A percentile compares a stretch with the other conserved stretches of the same genome.
Conservation (phyloP, 2,797 vertebrate genomes). For the Chloroceryle amazona region DNA sequence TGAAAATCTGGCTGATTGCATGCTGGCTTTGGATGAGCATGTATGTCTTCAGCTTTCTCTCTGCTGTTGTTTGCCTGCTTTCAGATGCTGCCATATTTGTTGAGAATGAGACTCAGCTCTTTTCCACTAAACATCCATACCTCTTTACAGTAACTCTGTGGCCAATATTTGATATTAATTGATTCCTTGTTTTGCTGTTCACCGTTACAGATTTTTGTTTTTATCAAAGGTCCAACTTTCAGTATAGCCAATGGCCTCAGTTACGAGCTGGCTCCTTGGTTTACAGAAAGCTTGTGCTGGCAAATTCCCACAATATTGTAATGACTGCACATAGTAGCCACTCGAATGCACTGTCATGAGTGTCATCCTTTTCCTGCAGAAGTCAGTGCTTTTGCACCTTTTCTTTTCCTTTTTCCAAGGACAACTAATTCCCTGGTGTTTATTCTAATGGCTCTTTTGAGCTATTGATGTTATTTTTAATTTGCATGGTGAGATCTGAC, state of each 20-base stretch:
- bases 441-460: background rate
- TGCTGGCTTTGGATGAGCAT: background rate
- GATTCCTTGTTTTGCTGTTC: background rate
- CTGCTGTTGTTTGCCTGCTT: background rate
- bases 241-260: background rate
- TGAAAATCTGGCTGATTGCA: background rate
- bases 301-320: background rate
- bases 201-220: background rate
- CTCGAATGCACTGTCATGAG: background rate
- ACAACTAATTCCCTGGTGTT: background rate
- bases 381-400: background rate
- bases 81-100: background rate
- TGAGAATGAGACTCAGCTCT: background rate
- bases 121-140: background rate
- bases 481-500: background rate
- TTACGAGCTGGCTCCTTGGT: background rate
- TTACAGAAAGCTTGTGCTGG: background rate
- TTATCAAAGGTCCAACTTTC: background rate
- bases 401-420: background rate
- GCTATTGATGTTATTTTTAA: background rate
- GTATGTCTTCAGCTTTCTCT: background rate
- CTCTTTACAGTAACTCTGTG: background rate
- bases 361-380: background rate
- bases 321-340: background rate
- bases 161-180: background rate